Conservation (phyloP, 1,140 invertebrate species). For the Apis mellifera region DNA sequence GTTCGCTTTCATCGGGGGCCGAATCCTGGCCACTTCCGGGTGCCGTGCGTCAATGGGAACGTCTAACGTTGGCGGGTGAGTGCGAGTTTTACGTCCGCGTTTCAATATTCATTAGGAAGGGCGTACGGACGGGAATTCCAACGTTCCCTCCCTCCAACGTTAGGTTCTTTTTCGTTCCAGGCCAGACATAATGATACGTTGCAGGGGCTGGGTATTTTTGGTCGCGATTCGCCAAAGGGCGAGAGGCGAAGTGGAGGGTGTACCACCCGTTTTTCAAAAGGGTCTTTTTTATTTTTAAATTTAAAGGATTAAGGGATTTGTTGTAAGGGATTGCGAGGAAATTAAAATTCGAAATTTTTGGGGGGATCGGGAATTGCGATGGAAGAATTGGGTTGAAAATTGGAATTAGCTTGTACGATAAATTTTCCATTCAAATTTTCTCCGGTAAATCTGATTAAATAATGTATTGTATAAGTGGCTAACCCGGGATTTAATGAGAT, state of each 20-base stretch:
- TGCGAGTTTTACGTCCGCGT: conserved; percentile 15
- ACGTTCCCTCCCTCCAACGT: not conserved
- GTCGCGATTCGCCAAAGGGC: too few species aligned
- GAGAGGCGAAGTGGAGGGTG: too few species aligned
- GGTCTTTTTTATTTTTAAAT: too few species aligned
- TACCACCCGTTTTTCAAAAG: too few species aligned
- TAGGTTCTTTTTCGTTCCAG: not conserved
- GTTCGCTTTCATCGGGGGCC: conserved; percentile 36
- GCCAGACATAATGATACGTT: not conserved
- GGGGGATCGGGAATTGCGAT: not conserved
- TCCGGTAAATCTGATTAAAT: not conserved
- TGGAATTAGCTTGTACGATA: not conserved
- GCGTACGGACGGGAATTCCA: not conserved
- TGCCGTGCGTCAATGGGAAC: conserved; percentile 31
- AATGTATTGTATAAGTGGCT: not conserved
- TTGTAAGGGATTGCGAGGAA: too few species aligned
- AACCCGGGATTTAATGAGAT: not conserved
- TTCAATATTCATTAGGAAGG: conserved; percentile 36
- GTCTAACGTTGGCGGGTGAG: conserved; percentile 30
- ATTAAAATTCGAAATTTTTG: too few species aligned
- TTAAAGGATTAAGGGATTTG: too few species aligned
- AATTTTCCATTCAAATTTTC: not conserved
- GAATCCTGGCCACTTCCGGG: conserved; percentile 41
- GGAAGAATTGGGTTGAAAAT: not conserved
- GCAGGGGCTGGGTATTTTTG: too few species aligned